Conservation (phyloP, 2,888 invertebrate species). For the Ctenicera cuprea region DNA sequence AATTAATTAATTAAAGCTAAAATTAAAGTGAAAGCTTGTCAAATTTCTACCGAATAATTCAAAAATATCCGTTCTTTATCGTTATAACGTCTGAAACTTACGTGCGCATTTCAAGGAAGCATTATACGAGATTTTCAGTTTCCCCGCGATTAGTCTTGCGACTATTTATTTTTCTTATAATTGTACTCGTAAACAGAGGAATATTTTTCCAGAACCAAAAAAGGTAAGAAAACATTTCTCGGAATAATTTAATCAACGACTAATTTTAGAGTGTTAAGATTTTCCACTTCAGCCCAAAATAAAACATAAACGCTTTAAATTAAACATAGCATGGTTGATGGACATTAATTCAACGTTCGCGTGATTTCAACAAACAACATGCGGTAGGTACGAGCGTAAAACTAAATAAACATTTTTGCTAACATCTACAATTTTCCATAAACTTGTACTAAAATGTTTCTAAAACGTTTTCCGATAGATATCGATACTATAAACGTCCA, state of each 20-base stretch:
- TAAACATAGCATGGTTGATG: not conserved
- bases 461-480: constrained; percentile 9
- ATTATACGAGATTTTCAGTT: too few relatives aligned
- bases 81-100: too few relatives aligned
- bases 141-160: too few relatives aligned
- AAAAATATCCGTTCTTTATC: too few relatives aligned
- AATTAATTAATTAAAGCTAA: too few relatives aligned
- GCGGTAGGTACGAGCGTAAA: too few relatives aligned
- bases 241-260: not conserved
- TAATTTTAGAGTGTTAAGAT: not conserved
- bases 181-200: too few relatives aligned
- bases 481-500: not conserved
- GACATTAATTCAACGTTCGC: not conserved
- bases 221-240: not conserved
- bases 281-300: not conserved
- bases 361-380: not conserved
- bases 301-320: constrained; percentile 1
- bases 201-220: too few relatives aligned
- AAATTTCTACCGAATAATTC: too few relatives aligned
- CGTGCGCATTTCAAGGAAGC: too few relatives aligned
- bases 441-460: constrained; percentile 5
- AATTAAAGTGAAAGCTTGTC: too few relatives aligned
- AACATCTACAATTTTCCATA: not conserved
- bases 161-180: too few relatives aligned
- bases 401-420: not conserved